These are phyloP conservation scores for Dasyprocta punctata DNA, from an alignment of 2,113 vertebrate genomes.

Conservation along the genomic window DNA sequence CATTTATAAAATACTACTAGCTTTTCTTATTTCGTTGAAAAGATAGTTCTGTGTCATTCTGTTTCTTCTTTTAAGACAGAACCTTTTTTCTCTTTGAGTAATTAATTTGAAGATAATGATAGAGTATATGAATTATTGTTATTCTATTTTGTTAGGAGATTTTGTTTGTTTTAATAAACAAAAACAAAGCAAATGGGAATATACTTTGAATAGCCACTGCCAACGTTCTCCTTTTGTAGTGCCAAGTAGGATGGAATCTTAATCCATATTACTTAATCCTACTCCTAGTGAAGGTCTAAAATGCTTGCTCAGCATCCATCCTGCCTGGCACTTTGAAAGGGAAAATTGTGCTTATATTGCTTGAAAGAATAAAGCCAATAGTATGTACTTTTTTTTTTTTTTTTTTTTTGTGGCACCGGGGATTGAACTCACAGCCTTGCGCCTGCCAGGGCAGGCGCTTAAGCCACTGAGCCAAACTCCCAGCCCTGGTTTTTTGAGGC, in stretches of 20 bases:
- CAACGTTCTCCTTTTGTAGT: neutral
- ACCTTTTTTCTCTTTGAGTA: neutral
- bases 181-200: constrained; percentile 3
- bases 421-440: no score
- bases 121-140: neutral
- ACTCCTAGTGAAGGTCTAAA: neutral
- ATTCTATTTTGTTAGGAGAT: neutral
- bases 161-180: neutral
- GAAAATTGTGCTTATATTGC: neutral
- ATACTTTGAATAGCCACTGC: neutral
- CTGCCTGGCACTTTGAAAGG: neutral
- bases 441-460: no score
- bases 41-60: neutral
- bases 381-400: neutral
- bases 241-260: neutral
- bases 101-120: neutral
- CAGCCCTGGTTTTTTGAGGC: no score
- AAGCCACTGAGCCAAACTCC: no score
- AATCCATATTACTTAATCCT: neutral
- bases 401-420: neutral
- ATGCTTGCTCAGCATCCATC: neutral
- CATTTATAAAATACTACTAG: neutral
- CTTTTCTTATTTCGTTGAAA: neutral
- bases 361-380: neutral
- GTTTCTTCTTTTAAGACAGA: neutral